Conservation (phyloP, 2,888 invertebrate genomes). For the Stictocephala bisonia region DNA sequence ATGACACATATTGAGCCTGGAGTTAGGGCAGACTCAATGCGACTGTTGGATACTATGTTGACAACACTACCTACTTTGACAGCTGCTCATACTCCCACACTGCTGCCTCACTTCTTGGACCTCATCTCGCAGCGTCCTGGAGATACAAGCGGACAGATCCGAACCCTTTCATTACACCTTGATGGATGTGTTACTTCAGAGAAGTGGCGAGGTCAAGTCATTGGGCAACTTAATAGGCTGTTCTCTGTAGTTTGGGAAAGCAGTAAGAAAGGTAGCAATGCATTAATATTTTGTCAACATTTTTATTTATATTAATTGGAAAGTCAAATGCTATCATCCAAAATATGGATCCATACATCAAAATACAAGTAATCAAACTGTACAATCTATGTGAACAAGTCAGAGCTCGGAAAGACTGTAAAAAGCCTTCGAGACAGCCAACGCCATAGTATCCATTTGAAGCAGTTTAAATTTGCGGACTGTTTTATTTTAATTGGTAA, state of each 20-base stretch:
- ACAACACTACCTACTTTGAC: slow-evolving; percentile 74
- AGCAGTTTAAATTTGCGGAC: too few relatives aligned
- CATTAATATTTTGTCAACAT: too few relatives aligned
- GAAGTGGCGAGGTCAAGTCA: slow-evolving; percentile 82
- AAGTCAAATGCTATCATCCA: too few relatives aligned
- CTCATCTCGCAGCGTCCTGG: slow-evolving; percentile 82
- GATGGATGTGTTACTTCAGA: slow-evolving; percentile 78
- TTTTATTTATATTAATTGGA: too few relatives aligned
- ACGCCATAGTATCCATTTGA: too few relatives aligned
- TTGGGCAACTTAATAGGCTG: slow-evolving; percentile 76
- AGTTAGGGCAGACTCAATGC: slow-evolving; percentile 86
- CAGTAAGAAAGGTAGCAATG: too few relatives aligned
- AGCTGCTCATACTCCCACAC: slow-evolving; percentile 74
- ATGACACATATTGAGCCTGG: slow-evolving; percentile 88
- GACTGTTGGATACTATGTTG: slow-evolving; percentile 82
- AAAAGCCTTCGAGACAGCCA: too few relatives aligned
- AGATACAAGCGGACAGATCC: slow-evolving; percentile 62
- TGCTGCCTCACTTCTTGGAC: slow-evolving; percentile 83
- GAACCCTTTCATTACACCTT: slow-evolving; percentile 62
- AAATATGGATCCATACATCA: too few relatives aligned
- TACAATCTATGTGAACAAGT: too few relatives aligned
- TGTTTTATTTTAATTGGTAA: too few relatives aligned
- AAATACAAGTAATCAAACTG: too few relatives aligned
- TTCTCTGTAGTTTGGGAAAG: slow-evolving; percentile 60
- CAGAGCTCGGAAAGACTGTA: too few relatives aligned